Evolutionary conservation across 1,140 invertebrate genomes (phyloP), one percentile per base, ranked within the genome.

Genomic region (Agrypnia vestita): DNA sequence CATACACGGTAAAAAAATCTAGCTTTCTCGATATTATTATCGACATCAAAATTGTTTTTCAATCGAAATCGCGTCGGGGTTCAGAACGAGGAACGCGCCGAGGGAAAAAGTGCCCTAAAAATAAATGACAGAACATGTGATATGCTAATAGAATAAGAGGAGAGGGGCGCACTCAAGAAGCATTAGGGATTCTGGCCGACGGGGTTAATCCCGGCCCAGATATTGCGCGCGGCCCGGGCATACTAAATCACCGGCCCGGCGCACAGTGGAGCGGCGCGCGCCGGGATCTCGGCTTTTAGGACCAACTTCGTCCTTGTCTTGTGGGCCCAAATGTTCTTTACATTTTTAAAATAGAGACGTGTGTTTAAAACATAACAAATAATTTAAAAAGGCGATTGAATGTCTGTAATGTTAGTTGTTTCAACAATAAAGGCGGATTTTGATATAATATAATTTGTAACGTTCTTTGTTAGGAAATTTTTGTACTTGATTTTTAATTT

Each of bases 121-220:
- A 69, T 47, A 47, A 69, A 47, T 17, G 71, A 21, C 1, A 73
- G 11, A 73, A 55, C 47, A 73, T 73, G 64, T 69, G 64, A 69
- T 69, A 69, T 69, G 64, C 35, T 69, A 69, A 75, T 75, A 56
- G 76, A 78, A 78, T 17, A 12, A 49, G 21, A 71, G 21, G 76
- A 43, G 3, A 25, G 62, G 61, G 81, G 78, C 51, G 53, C 78
- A 72, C 74, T 77, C 73, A 69, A 74, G 80, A 73, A 82, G 76
- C 76, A 82, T 82, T 82, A 82, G 71, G 81, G 59, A 82, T 82
- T 82, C 81, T 69, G 46, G 79, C 78, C 81, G 75, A 73, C 25
- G 67, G 64, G 62, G 78, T 80, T 82, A 82, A 82, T 82, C 81
- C 81, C 53, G 73, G 75, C 67, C 74, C 61, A 82, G 78, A 82